Conservation (phyloP, 2,888 invertebrate species). For the Protophormia terraenovae region DNA sequence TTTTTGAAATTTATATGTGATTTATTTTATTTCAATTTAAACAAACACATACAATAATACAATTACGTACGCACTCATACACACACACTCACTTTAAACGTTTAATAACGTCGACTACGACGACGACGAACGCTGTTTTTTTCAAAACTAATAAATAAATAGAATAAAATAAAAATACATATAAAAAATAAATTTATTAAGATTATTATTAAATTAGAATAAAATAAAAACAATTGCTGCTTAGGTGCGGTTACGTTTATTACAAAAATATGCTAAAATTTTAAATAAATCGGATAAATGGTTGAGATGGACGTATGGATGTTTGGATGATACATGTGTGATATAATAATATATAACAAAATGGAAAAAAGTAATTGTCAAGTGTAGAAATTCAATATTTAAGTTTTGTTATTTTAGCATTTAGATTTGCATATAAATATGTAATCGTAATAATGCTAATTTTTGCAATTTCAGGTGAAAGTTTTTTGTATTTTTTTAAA, state of each 20-base stretch:
- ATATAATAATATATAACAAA: background rate
- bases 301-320: background rate
- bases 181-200: background rate
- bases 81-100: slow-evolving; percentile 10
- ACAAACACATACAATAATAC: slow-evolving; percentile 6
- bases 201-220: slow-evolving; percentile 25
- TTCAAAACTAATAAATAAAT: slow-evolving; percentile 24
- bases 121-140: background rate
- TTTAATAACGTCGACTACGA: background rate
- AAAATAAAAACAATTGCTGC: slow-evolving; percentile 38
- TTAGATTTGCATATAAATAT: no score
- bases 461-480: no score
- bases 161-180: background rate
- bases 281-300: background rate
- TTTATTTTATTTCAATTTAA: slow-evolving; percentile 17
- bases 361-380: no score
- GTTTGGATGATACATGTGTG: slow-evolving; percentile 19
- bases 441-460: no score
- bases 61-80: background rate
- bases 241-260: slow-evolving; percentile 39
- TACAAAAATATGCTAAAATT: slow-evolving; percentile 23
- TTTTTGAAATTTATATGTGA: slow-evolving; percentile 10
- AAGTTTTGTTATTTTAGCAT: no score
- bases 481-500: no score
- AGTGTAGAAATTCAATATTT: no score